Base-by-base conservation (phyloP, 2,888 invertebrate genomes). In the Abscondita cerata region DNA sequence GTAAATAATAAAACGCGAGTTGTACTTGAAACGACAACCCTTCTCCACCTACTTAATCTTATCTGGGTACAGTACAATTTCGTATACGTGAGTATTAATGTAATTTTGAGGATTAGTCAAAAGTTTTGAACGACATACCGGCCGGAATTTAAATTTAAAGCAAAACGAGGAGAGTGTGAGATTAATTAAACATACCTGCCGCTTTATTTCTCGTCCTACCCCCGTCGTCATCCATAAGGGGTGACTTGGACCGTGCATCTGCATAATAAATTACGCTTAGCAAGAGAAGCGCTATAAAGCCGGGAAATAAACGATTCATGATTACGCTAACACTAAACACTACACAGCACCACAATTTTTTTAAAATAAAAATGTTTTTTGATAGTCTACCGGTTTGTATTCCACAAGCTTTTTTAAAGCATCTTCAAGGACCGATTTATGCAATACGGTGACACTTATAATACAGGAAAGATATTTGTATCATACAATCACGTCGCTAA, bases 201-300 rank as follows among this genome's bases (percentile, higher is more conserved):
- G 77, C 74, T 67, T 76, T 78, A 64, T 77, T 77, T 67, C 75
- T 73, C 12, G 73, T 72, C 59, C 74, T 74, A 36, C 71, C 66
- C 40, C 69, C 71, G 34, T 76, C 77, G 20, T 78, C 78, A 55
- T 76, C 76, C 20, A 77, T 51, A 15, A 78, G 69, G n/a, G n/a
- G 78, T 48, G 76, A 68, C 62, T 73, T 76, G 69, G 70, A 75
- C 69, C 78, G 74, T 38, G 61, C 69, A 15, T 62, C 59, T 38
- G 58, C 48, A n/a, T 51, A 12, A 18, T 50, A 59, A 50, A 63
- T 44, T 52, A 65, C 59, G 60, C 62, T 55, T 13, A 47, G 19
- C 18, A 44, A 44, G 44, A 44, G 53, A 52, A 66, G 41, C 57
- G 60, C 67, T 53, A 66, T 16, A 46, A 64, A 31, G 52, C 52